Conservation (phyloP, 2,888 invertebrate genomes). For the Kuschelorhynchus macadamiae region DNA sequence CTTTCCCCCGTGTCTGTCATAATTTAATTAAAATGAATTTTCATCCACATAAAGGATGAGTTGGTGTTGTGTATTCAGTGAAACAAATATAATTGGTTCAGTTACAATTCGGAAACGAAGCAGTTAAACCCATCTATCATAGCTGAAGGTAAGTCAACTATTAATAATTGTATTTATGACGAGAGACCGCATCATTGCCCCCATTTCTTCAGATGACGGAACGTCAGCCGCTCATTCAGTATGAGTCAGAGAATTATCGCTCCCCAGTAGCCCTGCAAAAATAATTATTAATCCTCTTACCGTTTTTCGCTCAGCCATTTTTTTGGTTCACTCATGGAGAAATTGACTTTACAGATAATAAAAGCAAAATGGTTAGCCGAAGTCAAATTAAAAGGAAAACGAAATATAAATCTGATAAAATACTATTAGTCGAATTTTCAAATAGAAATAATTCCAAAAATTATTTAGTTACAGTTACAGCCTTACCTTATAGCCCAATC, state of each 20-base stretch:
- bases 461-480: too few relatives aligned
- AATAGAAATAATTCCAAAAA: too few relatives aligned
- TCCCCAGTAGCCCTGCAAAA: slow-evolving; percentile 58
- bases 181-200: slow-evolving; percentile 62
- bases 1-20: too few relatives aligned
- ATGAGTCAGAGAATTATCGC: slow-evolving; percentile 64
- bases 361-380: background rate
- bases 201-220: slow-evolving; percentile 63
- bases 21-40: background rate
- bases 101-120: slow-evolving; percentile 51
- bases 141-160: slow-evolving; percentile 62
- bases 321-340: slow-evolving; percentile 48
- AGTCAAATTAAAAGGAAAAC: background rate
- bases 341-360: slow-evolving; percentile 45
- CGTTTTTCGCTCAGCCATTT: slow-evolving; percentile 57
- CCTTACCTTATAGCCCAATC: too few relatives aligned
- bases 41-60: background rate
- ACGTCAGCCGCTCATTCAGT: slow-evolving; percentile 47
- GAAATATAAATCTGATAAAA: background rate
- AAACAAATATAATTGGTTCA: slow-evolving; percentile 53
- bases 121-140: slow-evolving; percentile 56
- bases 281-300: slow-evolving; percentile 64
- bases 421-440: too few relatives aligned
- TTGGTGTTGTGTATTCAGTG: slow-evolving; percentile 33
- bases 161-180: slow-evolving; percentile 64